phyloP scores from a whole-genome alignment of 1,140 invertebrate genomes.

The Condylostylus longicornis region DNA sequence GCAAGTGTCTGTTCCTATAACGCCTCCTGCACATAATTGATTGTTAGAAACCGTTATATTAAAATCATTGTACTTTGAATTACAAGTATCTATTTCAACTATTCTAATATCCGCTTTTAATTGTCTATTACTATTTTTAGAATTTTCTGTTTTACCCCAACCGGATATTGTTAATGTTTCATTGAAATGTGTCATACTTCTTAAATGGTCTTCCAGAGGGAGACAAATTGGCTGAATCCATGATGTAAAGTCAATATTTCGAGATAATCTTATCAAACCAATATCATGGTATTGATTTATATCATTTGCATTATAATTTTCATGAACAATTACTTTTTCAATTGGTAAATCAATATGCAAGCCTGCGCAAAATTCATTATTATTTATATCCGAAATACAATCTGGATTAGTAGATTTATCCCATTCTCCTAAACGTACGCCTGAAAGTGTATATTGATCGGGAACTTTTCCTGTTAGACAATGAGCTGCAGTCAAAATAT shows the following conservation, averaged over 20 bases:
- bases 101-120: constrained; percentile 34
- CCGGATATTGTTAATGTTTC: constrained; percentile 53
- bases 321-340: constrained; percentile 49
- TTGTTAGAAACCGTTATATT: constrained; percentile 19
- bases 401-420: constrained; percentile 24
- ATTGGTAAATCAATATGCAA: constrained; percentile 43
- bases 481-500: constrained; percentile 41
- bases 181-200: constrained; percentile 32
- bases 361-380: constrained; percentile 35
- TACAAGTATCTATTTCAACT: constrained; percentile 17
- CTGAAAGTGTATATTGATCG: constrained; percentile 32
- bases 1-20: constrained; percentile 41
- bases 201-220: constrained; percentile 36
- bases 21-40: constrained; percentile 49
- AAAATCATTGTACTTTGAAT: constrained; percentile 18
- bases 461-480: constrained; percentile 40
- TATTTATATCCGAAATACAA: constrained; percentile 25
- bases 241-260: constrained; percentile 42
- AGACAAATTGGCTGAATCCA: constrained; percentile 71
- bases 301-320: constrained; percentile 43
- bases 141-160: constrained; percentile 63
- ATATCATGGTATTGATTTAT: constrained; percentile 56
- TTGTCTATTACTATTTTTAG: constrained; percentile 40
- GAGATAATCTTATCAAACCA: constrained; percentile 49
- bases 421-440: constrained; percentile 30